Percentiles rank a stretch among this genome's conserved stretches.
Conservation (phyloP, 2,888 invertebrate species). For the Meteorus cinctellus region DNA sequence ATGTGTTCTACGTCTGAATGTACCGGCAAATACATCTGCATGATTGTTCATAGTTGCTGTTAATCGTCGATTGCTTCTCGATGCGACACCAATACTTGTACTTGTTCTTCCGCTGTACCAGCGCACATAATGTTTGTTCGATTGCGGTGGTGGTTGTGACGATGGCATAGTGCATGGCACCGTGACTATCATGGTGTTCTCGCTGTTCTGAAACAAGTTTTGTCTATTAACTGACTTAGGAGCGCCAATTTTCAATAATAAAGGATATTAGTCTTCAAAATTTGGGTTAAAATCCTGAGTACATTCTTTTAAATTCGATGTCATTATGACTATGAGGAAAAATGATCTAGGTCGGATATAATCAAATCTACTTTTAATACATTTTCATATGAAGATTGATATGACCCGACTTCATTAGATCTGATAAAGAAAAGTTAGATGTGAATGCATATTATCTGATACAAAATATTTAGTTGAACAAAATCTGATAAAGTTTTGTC, state of each 20-base stretch:
- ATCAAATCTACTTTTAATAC: no score
- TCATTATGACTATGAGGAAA: no score
- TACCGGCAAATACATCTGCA: slow-evolving; percentile 63
- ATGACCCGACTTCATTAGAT: no score
- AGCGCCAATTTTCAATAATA: background rate
- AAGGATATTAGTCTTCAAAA: no score
- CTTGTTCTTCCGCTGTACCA: slow-evolving; percentile 61
- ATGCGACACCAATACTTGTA: slow-evolving; percentile 54
- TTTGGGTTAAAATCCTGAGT: no score
- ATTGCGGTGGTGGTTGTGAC: slow-evolving; percentile 52
- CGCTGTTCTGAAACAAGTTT: slow-evolving; percentile 71
- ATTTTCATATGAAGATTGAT: no score
- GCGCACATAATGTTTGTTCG: slow-evolving; percentile 64
- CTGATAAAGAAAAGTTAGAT: no score
- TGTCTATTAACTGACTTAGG: slow-evolving; percentile 61
- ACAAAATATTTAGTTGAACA: no score
- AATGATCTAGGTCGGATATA: no score
- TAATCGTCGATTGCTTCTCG: slow-evolving; percentile 59
- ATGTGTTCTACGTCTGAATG: slow-evolving; percentile 74
- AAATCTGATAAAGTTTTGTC: no score
- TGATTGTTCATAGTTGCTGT: slow-evolving; percentile 63
- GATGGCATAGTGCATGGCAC: slow-evolving; percentile 52
- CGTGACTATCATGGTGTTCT: slow-evolving; percentile 62
- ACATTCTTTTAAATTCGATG: no score
- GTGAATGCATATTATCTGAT: no score